Evolutionary conservation across 2,113 vertebrate species (phyloP), one percentile per base, ranked within the genome.

Genomic region (Vulpes lagopus): DNA sequence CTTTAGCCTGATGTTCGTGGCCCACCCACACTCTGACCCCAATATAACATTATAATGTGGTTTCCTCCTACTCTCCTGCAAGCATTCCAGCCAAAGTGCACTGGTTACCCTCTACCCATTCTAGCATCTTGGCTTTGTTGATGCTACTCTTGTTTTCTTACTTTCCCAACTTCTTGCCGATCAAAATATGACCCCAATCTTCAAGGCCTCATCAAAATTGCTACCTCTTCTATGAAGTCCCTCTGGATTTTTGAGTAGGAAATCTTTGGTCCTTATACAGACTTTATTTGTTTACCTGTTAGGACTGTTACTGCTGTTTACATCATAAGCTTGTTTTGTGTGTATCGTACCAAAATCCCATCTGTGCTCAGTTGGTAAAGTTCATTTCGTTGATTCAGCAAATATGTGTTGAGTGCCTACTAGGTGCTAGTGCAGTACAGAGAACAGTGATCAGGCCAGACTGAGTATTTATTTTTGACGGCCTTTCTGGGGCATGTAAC

Each of bases 41-140:
- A 83, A 19, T 43, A 89, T 57, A 86, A 93, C 32, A 25, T 91
- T 62, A 62, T 90, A 89, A 65, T 74, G 12, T 81, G n/a, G 43
- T 82, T 55, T 89, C 32, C 53, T 83, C 55, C 85, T 89, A 57
- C 78, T 89, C 87, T 14, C 73, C 55, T 79, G 16, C 71, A 60
- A 20, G 49, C 84, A 23, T 32, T 85, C 64, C 59, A 85, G 89
- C 71, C 79, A 88, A 95, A 95, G 88, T 57, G 60, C 73, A n/a
- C 81, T 96, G 55, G 81, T 96, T 60, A 64, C 3, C 30, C 16
- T 32, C 38, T 79, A 22, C 71, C 55, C 20, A 22, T 88, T 38
- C 51, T 65, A 94, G 89, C 80, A 64, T 92, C 96, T 87, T 94
- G 43, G 25, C 38, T 92, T 95, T 92, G 19, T 80, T 23, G 65